These are phyloP conservation scores for Stegophylla sp. DNA, from an alignment of 2,888 invertebrate species.

Conservation along the genomic window DNA sequence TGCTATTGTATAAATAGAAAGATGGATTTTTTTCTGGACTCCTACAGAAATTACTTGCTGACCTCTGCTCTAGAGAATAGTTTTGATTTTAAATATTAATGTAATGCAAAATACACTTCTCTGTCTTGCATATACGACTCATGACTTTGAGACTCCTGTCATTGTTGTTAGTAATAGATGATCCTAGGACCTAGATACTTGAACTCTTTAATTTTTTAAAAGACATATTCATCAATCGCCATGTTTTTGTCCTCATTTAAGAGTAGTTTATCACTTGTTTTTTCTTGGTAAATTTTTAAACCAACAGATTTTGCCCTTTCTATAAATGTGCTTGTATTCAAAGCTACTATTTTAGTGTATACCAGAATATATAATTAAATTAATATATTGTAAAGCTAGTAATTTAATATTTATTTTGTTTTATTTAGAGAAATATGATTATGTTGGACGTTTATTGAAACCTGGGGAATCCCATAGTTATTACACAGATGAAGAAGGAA, in stretches of 20 bases:
- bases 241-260: neutral
- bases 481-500: constrained; percentile 88
- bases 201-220: too few species aligned
- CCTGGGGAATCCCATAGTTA: constrained; percentile 89
- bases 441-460: constrained; percentile 86
- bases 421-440: constrained; percentile 85
- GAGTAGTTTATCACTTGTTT: too few species aligned
- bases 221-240: neutral
- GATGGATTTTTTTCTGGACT: too few species aligned
- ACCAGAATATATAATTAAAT: too few species aligned
- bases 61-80: too few species aligned
- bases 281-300: too few species aligned
- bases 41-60: too few species aligned
- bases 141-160: neutral
- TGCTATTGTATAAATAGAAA: too few species aligned
- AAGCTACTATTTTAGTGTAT: neutral
- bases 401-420: constrained; percentile 17
- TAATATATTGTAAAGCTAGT: too few species aligned
- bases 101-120: constrained; percentile 16
- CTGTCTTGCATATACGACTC: neutral
- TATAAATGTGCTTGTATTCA: neutral
- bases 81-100: constrained; percentile 19
- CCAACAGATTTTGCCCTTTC: neutral
- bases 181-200: neutral
- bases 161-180: neutral